Percentiles rank a stretch among this genome's conserved stretches.
Evolutionary conservation across 2,888 invertebrate species (phyloP).

Genomic region (Sphaeridia pumilis): DNA sequence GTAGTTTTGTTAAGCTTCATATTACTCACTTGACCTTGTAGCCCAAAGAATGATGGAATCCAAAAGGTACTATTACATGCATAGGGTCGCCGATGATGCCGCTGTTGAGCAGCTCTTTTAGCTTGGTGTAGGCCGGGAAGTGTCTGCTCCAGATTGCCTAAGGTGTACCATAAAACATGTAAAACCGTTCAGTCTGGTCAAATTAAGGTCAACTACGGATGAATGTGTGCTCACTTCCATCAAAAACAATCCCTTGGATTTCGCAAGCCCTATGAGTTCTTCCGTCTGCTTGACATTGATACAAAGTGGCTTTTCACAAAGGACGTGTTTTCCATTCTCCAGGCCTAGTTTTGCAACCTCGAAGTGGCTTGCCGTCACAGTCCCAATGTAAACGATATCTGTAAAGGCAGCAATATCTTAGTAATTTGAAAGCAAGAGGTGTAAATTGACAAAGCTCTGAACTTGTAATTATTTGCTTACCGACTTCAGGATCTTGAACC

Average conservation of each 20-base stretch:
- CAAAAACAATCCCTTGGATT: constrained; percentile 40
- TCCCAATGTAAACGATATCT: constrained; percentile 59
- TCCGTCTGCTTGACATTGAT: constrained; percentile 62
- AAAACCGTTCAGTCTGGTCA: neutral
- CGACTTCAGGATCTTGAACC: constrained; percentile 60
- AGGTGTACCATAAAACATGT: constrained; percentile 11
- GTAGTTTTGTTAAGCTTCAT: neutral
- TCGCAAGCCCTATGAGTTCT: constrained; percentile 49
- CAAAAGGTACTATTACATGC: constrained; percentile 47
- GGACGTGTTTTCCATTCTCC: constrained; percentile 67
- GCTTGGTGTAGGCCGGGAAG: constrained; percentile 60
- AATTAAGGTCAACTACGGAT: neutral
- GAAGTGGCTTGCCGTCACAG: constrained; percentile 62
- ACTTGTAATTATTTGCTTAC: no score
- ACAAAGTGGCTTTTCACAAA: constrained; percentile 83
- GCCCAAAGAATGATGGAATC: constrained; percentile 19
- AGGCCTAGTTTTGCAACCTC: constrained; percentile 59
- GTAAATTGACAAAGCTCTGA: neutral
- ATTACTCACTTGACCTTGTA: constrained; percentile 22
- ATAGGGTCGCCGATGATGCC: constrained; percentile 59
- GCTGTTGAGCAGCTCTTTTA: constrained; percentile 53
- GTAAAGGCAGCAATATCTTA: neutral
- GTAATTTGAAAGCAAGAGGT: neutral
- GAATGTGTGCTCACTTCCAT: constrained; percentile 41
- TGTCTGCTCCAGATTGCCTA: constrained; percentile 73